Conservation (phyloP, 2,888 invertebrate species). For the Pherbina coryleti region DNA sequence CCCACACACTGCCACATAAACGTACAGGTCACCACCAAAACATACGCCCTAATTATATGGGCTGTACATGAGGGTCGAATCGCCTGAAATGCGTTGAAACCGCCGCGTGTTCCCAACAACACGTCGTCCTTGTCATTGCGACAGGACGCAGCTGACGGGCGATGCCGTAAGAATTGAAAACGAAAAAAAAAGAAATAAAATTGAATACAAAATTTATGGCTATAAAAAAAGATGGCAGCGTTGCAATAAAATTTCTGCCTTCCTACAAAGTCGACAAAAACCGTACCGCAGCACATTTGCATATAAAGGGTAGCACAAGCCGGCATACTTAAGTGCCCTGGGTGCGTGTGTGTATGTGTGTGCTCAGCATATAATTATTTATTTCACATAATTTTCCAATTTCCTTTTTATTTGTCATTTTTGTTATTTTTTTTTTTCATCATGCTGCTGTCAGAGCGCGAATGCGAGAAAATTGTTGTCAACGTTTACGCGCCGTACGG, state of each 20-base stretch:
- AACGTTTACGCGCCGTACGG: conserved; percentile 4
- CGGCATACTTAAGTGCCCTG: neutral
- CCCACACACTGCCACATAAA: conserved; percentile 15
- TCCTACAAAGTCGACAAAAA: conserved; percentile 39
- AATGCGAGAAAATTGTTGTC: conserved; percentile 39
- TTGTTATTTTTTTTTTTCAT: neutral
- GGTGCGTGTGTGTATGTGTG: neutral
- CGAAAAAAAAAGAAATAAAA: conserved; percentile 1
- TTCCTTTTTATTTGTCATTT: conserved; percentile 47
- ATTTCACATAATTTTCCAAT: conserved; percentile 34
- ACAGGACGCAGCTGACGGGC: conserved; percentile 59
- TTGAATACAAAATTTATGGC: conserved; percentile 19
- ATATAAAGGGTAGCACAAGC: conserved; percentile 25
- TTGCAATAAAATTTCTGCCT: conserved; percentile 37
- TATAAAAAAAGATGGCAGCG: conserved; percentile 51
- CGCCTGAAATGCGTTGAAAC: neutral
- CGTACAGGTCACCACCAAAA: conserved; percentile 19
- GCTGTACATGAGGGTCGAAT: conserved; percentile 38
- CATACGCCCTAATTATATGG: conserved; percentile 22
- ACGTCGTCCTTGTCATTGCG: neutral
- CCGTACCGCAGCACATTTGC: conserved; percentile 33
- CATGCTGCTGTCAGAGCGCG: conserved; percentile 18
- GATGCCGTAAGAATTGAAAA: conserved; percentile 44
- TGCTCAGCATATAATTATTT: conserved; percentile 36
- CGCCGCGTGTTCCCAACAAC: neutral